Evolutionary conservation across 2,888 invertebrate species (phyloP).

Genomic region (Bugula neritina): DNA sequence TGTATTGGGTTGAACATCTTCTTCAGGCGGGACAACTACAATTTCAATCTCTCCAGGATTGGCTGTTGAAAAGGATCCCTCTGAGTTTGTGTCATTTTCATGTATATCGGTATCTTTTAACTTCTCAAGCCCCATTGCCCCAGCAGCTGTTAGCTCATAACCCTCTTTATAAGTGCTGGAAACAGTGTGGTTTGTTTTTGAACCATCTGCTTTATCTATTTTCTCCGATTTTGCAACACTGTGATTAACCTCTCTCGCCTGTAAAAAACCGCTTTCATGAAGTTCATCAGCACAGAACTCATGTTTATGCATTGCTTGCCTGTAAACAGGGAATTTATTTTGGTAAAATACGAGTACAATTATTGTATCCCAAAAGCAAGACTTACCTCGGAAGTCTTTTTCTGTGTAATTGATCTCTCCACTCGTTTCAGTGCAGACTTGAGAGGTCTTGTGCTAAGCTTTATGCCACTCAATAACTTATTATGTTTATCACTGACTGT

Average conservation of each 20-base stretch:
- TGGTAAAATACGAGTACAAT: no score
- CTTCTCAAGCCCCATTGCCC: neutral
- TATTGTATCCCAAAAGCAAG: no score
- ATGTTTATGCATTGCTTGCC: no score
- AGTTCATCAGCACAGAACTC: no score
- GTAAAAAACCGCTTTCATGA: no score
- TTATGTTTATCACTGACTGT: neutral
- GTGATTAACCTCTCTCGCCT: no score
- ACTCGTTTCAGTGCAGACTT: conserved; percentile 26
- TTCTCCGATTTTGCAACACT: no score
- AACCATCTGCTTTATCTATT: no score
- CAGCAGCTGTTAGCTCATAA: neutral
- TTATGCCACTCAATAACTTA: neutral
- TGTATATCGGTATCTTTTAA: neutral
- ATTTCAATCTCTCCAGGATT: neutral
- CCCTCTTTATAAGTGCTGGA: no score
- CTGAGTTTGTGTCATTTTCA: neutral
- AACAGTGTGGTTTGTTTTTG: no score
- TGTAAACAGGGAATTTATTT: no score
- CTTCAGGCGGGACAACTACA: neutral
- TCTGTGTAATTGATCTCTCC: conserved; percentile 5
- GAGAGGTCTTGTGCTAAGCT: conserved; percentile 11
- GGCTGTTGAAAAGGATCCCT: neutral
- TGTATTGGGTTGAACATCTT: neutral
- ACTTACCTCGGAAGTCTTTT: conserved; percentile 6